Percentiles rank a stretch among this genome's conserved stretches.
Conservation (phyloP, 1,140 invertebrate species). For the Procambarus virginalis region DNA sequence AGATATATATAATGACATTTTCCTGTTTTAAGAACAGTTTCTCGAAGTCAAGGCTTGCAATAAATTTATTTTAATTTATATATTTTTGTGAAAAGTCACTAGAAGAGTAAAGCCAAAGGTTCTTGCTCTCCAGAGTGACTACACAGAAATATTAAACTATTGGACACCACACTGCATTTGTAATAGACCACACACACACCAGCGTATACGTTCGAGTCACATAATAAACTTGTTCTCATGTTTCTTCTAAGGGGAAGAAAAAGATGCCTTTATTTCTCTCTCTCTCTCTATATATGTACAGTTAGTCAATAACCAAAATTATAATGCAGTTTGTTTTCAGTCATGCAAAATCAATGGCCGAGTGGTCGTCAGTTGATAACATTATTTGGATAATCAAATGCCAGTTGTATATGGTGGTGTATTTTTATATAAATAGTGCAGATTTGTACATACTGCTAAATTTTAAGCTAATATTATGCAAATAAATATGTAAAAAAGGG, state of each 20-base stretch:
- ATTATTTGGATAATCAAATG: constrained; percentile 63
- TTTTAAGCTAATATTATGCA: constrained; percentile 62
- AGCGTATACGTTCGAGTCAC: background rate
- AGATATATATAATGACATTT: background rate
- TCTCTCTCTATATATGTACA: background rate
- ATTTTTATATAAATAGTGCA: constrained; percentile 67
- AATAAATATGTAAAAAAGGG: constrained; percentile 7
- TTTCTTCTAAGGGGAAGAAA: background rate
- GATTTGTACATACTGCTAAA: constrained; percentile 62
- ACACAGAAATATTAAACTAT: background rate
- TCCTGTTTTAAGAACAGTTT: background rate
- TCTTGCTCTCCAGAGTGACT: background rate
- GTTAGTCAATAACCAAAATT: background rate
- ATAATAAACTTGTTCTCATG: background rate
- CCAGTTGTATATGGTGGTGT: constrained; percentile 67
- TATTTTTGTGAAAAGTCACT: background rate
- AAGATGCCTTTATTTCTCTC: constrained; percentile 10
- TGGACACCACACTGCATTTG: background rate
- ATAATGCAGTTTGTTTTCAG: background rate
- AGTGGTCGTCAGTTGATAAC: constrained; percentile 23
- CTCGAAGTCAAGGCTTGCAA: background rate
- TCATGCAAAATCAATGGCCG: background rate
- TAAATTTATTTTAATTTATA: background rate
- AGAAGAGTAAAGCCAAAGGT: background rate
- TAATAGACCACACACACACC: background rate